A percentile compares a stretch with the other conserved stretches of the same genome.
Conservation (phyloP, 2,113 vertebrate species). For the Scortum barcoo region DNA sequence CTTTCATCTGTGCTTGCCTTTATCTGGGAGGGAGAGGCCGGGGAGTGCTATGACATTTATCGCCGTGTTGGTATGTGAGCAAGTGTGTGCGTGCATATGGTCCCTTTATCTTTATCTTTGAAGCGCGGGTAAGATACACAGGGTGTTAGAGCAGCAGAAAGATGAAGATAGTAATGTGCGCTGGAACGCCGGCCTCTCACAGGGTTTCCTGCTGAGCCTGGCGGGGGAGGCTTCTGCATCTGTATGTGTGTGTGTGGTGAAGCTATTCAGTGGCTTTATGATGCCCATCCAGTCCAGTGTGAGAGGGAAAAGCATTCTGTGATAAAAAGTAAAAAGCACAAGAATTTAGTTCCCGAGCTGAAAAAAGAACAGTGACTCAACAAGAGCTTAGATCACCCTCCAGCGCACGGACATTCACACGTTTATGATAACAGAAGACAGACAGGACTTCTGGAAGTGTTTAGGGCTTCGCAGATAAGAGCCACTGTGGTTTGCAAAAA, state of each 20-base stretch:
- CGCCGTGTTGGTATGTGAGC: conserved; percentile 55
- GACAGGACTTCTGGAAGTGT: conserved; percentile 69
- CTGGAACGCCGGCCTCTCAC: conserved; percentile 44
- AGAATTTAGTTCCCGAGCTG: not conserved
- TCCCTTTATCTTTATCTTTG: conserved; percentile 67
- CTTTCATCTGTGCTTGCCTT: conserved; percentile 80
- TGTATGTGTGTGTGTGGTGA: conserved; percentile 13
- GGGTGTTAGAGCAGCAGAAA: conserved; percentile 64
- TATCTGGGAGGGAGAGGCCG: conserved; percentile 72
- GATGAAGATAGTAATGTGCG: conserved; percentile 61
- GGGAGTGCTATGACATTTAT: conserved; percentile 80
- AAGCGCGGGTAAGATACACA: conserved; percentile 54
- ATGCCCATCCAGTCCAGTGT: conserved; percentile 11
- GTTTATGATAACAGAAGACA: conserved; percentile 65
- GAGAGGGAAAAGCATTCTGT: not conserved
- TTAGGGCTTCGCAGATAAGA: conserved; percentile 70
- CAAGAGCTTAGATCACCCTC: conserved; percentile 33
- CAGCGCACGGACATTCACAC: conserved; percentile 25
- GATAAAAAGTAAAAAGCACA: not conserved
- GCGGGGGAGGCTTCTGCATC: conserved; percentile 4
- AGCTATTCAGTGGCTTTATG: not conserved
- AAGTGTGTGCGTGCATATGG: conserved; percentile 7
- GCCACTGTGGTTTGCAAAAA: conserved; percentile 60
- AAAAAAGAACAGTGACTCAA: conserved; percentile 15
- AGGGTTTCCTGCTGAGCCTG: conserved; percentile 28